A percentile compares a stretch with the other conserved stretches of the same genome.
phyloP scores from a whole-genome alignment of 2,888 invertebrate genomes.

The Orchesellides sinensis region DNA sequence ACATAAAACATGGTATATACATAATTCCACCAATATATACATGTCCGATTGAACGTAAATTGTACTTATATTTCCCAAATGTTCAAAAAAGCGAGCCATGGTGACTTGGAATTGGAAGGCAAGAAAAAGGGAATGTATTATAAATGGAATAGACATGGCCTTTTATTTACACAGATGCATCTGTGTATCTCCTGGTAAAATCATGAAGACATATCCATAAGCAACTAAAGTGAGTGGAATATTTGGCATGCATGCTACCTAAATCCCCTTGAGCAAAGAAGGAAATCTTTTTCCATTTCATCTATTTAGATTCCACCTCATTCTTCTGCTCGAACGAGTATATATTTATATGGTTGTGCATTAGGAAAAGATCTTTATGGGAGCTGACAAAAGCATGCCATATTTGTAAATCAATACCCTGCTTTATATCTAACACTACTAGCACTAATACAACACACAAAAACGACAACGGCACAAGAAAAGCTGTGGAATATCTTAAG shows the following conservation, averaged over 20 bases:
- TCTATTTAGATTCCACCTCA: constrained; percentile 66
- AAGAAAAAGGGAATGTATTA: too few relatives aligned
- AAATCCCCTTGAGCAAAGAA: constrained; percentile 62
- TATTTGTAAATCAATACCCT: constrained; percentile 67
- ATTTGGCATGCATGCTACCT: constrained; percentile 61
- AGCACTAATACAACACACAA: constrained; percentile 8
- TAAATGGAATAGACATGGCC: too few relatives aligned
- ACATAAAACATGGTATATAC: too few relatives aligned
- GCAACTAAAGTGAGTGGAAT: constrained; percentile 52
- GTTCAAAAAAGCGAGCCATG: too few relatives aligned
- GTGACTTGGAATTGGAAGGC: too few relatives aligned
- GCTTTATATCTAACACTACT: constrained; percentile 45
- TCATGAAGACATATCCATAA: constrained; percentile 36
- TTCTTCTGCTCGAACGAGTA: constrained; percentile 44
- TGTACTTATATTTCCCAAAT: too few relatives aligned
- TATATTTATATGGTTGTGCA: not conserved
- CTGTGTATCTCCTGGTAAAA: constrained; percentile 31
- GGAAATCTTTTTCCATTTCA: constrained; percentile 59
- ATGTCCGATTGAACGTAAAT: too few relatives aligned
- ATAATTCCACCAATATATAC: too few relatives aligned
- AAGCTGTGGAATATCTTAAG: constrained; percentile 20
- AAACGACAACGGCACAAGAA: constrained; percentile 10
- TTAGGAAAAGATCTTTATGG: constrained; percentile 34
- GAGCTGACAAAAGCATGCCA: constrained; percentile 64
- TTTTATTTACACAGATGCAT: constrained; percentile 3